These are phyloP conservation scores for Lordiphosa andalusiaca DNA, from an alignment of 2,888 invertebrate species.

Conservation along the genomic window DNA sequence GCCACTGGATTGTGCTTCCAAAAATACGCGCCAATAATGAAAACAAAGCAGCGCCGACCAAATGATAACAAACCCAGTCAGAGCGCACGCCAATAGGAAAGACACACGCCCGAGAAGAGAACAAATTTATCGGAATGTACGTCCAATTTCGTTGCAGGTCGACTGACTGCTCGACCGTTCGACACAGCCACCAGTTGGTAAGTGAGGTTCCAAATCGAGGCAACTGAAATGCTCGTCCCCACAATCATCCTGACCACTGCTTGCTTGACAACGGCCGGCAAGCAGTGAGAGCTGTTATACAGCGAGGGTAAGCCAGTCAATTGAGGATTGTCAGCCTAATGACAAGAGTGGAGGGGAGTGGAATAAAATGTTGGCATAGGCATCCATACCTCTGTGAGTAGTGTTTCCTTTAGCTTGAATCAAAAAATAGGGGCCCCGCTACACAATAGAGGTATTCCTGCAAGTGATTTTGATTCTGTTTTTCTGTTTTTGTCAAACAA, in stretches of 20 bases:
- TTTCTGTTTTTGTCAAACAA: too few relatives aligned
- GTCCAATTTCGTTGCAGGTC: not conserved
- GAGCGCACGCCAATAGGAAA: not conserved
- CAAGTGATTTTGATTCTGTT: too few relatives aligned
- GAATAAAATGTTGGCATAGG: too few relatives aligned
- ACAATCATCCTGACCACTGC: slow-evolving; percentile 5
- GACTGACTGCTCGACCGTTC: too few relatives aligned
- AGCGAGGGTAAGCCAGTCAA: too few relatives aligned
- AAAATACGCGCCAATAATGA: not conserved
- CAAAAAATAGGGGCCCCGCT: too few relatives aligned
- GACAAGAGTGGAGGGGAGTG: too few relatives aligned
- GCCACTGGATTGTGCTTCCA: slow-evolving; percentile 2
- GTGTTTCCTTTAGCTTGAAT: too few relatives aligned
- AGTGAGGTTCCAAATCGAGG: slow-evolving; percentile 16
- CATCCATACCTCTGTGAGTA: too few relatives aligned
- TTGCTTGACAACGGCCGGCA: not conserved
- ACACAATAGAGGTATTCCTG: too few relatives aligned
- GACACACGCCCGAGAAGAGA: not conserved
- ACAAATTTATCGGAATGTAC: not conserved
- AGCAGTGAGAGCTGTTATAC: too few relatives aligned
- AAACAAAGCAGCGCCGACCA: slow-evolving; percentile 4
- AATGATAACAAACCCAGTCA: not conserved
- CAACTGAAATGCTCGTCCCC: not conserved
- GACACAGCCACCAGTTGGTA: slow-evolving; percentile 32
- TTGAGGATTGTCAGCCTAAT: too few relatives aligned